Evolutionary conservation across 2,113 vertebrate species (phyloP).

Genomic region (Centrocercus urophasianus): DNA sequence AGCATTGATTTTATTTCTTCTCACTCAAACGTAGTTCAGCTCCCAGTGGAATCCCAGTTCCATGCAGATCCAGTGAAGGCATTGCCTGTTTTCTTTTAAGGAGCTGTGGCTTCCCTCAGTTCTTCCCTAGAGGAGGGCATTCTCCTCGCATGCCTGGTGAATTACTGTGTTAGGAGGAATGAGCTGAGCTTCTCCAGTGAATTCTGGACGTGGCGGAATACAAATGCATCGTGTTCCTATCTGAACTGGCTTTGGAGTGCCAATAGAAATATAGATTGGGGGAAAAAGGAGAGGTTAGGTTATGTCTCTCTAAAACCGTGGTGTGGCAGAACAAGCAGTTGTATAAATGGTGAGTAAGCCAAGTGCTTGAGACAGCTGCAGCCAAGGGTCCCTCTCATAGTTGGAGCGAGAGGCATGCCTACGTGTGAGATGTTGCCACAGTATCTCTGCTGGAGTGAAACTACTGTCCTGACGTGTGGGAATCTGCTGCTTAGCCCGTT

Average conservation of each 20-base stretch:
- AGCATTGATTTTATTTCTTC: neutral
- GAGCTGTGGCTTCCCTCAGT: neutral
- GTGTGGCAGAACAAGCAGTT: neutral
- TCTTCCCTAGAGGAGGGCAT: neutral
- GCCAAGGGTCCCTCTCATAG: neutral
- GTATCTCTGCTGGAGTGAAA: neutral
- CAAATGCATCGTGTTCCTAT: neutral
- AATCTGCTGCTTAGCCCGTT: neutral
- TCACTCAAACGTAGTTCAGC: fast-evolving
- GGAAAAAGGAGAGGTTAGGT: neutral
- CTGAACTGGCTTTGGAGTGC: neutral
- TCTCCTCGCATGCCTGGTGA: neutral
- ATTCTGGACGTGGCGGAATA: neutral
- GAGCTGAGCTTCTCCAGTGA: neutral
- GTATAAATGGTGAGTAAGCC: neutral
- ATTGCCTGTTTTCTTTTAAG: neutral
- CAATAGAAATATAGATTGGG: neutral
- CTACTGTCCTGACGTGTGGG: neutral
- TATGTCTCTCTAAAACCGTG: neutral
- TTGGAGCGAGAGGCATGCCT: neutral
- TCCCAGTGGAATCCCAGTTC: neutral
- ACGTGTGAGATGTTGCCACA: fast-evolving
- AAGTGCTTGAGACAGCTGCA: neutral
- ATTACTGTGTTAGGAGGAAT: neutral
- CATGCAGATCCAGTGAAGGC: neutral